Conservation (phyloP, 2,797 vertebrate species). For the Anguilla obscura region DNA sequence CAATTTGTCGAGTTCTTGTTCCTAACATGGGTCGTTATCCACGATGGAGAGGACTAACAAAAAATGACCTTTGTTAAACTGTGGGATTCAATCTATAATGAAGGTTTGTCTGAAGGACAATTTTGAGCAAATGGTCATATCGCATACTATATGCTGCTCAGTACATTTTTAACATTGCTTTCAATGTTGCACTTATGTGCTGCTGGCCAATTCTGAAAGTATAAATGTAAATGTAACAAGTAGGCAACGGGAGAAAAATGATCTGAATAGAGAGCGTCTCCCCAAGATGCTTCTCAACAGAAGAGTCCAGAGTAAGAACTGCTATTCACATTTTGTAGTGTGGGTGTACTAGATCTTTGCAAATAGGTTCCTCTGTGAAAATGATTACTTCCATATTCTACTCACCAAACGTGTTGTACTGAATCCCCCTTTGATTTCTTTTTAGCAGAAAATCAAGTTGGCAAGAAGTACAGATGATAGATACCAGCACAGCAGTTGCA, state of each 20-base stretch:
- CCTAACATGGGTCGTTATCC: not conserved
- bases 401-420: too few species aligned
- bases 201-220: not conserved
- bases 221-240: not conserved
- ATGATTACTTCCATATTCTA: too few species aligned
- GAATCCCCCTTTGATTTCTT: not conserved
- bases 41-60: not conserved
- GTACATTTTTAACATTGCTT: not conserved
- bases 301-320: not conserved
- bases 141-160: not conserved
- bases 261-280: not conserved
- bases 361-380: too few species aligned
- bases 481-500: not conserved
- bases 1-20: not conserved
- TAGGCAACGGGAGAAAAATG: not conserved
- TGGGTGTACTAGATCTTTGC: too few species aligned
- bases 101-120: not conserved
- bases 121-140: not conserved
- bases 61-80: not conserved
- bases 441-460: not conserved
- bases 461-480: not conserved
- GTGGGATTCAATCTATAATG: not conserved
- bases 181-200: not conserved
- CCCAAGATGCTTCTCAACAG: not conserved
- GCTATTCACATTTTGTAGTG: too few species aligned